phyloP scores from a whole-genome alignment of 2,888 invertebrate species.

The Dolomedes plantarius region DNA sequence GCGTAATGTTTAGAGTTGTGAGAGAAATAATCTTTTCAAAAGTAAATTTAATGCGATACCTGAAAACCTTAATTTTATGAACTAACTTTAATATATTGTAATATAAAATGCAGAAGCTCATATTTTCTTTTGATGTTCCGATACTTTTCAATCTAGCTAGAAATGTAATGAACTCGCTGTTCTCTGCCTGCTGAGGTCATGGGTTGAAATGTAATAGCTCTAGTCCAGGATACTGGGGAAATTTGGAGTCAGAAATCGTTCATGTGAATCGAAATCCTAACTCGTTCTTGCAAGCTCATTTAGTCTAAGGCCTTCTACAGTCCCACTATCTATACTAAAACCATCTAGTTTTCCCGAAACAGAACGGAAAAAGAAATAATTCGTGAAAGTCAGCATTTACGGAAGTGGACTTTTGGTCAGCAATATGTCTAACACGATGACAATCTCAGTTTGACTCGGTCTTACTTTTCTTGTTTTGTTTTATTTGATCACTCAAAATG shows the following conservation, averaged over 20 bases:
- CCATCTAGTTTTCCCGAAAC: conserved; percentile 17
- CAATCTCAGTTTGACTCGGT: conserved; percentile 39
- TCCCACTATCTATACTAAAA: conserved; percentile 37
- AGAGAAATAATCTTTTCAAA: too few relatives aligned
- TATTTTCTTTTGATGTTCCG: too few relatives aligned
- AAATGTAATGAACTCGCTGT: too few relatives aligned
- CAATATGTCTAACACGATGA: conserved; percentile 68
- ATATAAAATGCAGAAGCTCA: too few relatives aligned
- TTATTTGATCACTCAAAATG: conserved; percentile 57
- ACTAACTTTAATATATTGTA: too few relatives aligned
- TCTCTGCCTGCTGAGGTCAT: background rate
- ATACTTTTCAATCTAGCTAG: too few relatives aligned
- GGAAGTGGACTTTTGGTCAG: conserved; percentile 66
- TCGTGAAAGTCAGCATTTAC: conserved; percentile 65
- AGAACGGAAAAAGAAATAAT: conserved; percentile 48
- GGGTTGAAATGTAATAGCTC: conserved; percentile 17
- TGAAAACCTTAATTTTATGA: too few relatives aligned
- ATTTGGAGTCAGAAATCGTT: conserved; percentile 40
- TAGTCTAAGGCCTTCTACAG: conserved; percentile 25
- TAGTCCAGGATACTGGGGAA: background rate
- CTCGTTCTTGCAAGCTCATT: conserved; percentile 50
- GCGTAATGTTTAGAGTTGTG: too few relatives aligned
- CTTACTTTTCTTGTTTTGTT: conserved; percentile 21
- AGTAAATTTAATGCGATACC: too few relatives aligned
- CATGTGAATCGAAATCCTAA: conserved; percentile 33